Base-by-base conservation (phyloP, 2,888 invertebrate species). In the Hirtodrosophila confusa region DNA sequence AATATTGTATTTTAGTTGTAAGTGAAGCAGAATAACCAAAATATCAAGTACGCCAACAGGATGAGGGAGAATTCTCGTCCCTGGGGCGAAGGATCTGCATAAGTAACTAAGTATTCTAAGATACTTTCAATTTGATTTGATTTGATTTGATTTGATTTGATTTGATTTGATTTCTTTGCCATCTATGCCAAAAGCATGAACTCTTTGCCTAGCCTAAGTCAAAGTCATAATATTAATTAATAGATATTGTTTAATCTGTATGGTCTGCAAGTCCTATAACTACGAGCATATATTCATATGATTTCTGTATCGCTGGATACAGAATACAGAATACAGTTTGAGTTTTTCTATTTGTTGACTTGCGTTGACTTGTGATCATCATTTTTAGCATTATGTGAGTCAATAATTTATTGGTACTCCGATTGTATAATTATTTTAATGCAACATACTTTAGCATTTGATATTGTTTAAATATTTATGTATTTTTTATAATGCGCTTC, bases 181-280 rank as follows among this genome's bases (percentile, higher is more conserved):
- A 80, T 80, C 55, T 69, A 78, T 72, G 80, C 78, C 80, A 75
- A 64, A 61, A 80, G 75, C 80, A 73, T 76, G 45, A 55, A 61
- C 66, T 71, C 45, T 75, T 79, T 76, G 74, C 63, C 65, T 82
- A 85, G 86, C 61, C 63, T 82, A 82, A 82, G 86, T 83, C 75
- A 71, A 76, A 85, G 86, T 79, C 86, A 85, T 85, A 82, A 61
- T 85, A 60, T 80, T 78, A 80, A 80, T 67, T 72, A 43, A 71
- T 69, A 63, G 53, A 60, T 56, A 73, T 65, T 53, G 54, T 69
- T 63, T 73, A 68, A 48, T 50, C 41, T 73, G 29, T 43, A 56
- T 69, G 74, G 44, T 74, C 65, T 65, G 65, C 56, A 50, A 74
- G 69, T 73, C 75, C 72, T 74, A 69, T 69, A 74, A 58, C 33